Evolutionary conservation across 2,113 vertebrate species (phyloP).

Genomic region (Platichthys flesus): DNA sequence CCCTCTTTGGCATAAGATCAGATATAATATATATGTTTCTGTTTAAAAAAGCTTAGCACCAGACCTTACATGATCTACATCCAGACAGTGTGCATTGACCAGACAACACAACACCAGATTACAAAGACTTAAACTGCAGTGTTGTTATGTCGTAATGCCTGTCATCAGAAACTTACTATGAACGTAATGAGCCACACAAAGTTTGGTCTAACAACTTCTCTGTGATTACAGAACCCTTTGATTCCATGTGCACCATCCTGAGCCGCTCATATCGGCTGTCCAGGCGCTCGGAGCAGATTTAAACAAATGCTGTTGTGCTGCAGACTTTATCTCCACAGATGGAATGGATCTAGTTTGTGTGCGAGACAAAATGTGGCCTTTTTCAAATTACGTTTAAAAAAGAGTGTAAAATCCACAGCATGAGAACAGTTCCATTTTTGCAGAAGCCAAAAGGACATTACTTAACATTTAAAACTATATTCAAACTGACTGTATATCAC

Average conservation of each 20-base stretch:
- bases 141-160: background rate
- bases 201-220: constrained; percentile 18
- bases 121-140: background rate
- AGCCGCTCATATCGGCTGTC: background rate
- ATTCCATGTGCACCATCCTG: no score
- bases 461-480: constrained; percentile 48
- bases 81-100: background rate
- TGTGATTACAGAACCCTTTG: constrained; percentile 12
- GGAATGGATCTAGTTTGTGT: constrained; percentile 1
- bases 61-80: background rate
- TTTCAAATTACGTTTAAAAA: background rate
- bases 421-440: background rate
- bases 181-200: background rate
- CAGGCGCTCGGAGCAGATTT: constrained; percentile 28
- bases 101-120: background rate
- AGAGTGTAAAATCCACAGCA: background rate
- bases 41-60: background rate
- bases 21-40: background rate
- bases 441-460: constrained; percentile 5
- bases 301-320: constrained; percentile 20
- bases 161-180: constrained; percentile 8
- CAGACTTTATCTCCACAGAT: constrained; percentile 4
- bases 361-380: constrained; percentile 26
- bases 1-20: background rate
- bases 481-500: background rate